Percentiles rank a stretch among this genome's conserved stretches.
phyloP scores from a whole-genome alignment of 2,888 invertebrate species.

The Euspilapteryx auroguttella region DNA sequence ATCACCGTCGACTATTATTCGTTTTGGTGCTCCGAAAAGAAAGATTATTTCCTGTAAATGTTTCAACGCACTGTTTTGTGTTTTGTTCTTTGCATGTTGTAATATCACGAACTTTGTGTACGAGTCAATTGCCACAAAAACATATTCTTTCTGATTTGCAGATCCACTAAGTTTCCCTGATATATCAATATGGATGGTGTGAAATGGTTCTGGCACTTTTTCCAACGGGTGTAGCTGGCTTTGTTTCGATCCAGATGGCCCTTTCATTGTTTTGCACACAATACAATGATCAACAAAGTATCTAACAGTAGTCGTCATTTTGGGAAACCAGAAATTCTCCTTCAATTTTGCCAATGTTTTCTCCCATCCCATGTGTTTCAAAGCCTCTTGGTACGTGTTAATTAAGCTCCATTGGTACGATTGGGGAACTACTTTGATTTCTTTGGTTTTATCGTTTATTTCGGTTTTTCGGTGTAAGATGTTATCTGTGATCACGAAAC shows the following conservation, averaged over 20 bases:
- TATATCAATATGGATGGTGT: constrained; percentile 12
- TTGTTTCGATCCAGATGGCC: constrained; percentile 12
- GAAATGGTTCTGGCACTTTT: constrained; percentile 10
- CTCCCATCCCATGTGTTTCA: constrained; percentile 1
- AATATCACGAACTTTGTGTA: constrained; percentile 5
- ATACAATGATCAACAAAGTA: constrained; percentile 12
- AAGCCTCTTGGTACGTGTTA: not conserved
- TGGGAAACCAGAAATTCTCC: constrained; percentile 11
- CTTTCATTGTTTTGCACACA: constrained; percentile 12
- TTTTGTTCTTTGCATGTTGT: constrained; percentile 1
- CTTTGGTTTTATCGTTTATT: constrained; percentile 1
- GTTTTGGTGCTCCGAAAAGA: constrained; percentile 9
- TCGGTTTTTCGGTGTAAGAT: constrained; percentile 2
- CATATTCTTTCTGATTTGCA: constrained; percentile 8
- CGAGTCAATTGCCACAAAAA: constrained; percentile 11
- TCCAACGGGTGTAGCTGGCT: constrained; percentile 11
- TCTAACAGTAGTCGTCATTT: constrained; percentile 10
- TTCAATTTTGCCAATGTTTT: constrained; percentile 5
- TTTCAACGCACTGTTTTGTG: constrained; percentile 4
- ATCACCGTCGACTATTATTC: constrained; percentile 10
- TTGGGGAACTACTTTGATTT: constrained; percentile 1
- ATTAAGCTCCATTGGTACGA: constrained; percentile 1
- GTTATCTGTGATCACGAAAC: constrained; percentile 5
- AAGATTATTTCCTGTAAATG: constrained; percentile 8
- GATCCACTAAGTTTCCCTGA: constrained; percentile 12